These are phyloP conservation scores for Pterostichus niger DNA, from an alignment of 2,888 invertebrate genomes.

Conservation along the genomic window DNA sequence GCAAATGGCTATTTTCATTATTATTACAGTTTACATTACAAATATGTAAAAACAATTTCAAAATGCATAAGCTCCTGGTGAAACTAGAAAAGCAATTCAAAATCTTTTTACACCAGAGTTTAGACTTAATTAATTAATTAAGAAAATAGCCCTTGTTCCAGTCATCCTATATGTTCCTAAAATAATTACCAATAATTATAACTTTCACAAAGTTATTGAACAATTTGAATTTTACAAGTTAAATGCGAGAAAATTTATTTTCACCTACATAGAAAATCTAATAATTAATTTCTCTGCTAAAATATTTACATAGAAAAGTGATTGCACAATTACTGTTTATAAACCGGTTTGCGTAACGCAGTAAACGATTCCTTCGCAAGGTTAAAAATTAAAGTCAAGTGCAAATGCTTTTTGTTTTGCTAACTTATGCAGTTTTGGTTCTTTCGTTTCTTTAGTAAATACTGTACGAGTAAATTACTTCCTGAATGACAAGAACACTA, in stretches of 20 bases:
- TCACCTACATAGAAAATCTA: constrained; percentile 10
- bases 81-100: no score
- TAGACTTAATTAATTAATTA: no score
- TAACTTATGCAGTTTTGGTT: constrained; percentile 30
- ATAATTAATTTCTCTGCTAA: constrained; percentile 34
- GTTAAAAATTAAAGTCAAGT: constrained; percentile 14
- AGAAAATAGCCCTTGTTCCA: no score
- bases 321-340: constrained; percentile 31
- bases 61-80: no score
- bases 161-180: no score
- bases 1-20: no score
- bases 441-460: constrained; percentile 28
- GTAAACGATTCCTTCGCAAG: constrained; percentile 30
- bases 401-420: constrained; percentile 31
- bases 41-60: no score
- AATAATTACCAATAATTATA: not conserved
- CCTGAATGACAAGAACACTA: constrained; percentile 33
- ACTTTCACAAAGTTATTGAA: not conserved
- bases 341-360: constrained; percentile 33
- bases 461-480: constrained; percentile 31
- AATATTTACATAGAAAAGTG: constrained; percentile 28
- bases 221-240: constrained; percentile 1
- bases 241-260: constrained; percentile 12
- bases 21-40: no score
- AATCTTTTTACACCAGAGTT: no score